Evolutionary conservation across 2,888 invertebrate species (phyloP).

Genomic region (Polyploca ridens): DNA sequence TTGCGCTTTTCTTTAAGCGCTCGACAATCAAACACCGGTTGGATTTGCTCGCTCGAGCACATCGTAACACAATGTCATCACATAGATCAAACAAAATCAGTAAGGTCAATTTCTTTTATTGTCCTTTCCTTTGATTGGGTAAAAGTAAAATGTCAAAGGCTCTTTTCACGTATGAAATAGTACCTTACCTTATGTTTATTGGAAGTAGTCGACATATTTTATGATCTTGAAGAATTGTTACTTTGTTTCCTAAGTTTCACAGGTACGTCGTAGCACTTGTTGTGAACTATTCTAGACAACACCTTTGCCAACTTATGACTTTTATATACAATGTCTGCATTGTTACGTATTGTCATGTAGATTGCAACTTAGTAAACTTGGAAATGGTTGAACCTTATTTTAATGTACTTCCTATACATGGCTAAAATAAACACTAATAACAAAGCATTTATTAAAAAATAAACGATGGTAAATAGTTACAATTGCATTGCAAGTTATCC

Average conservation of each 20-base stretch:
- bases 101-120: slow-evolving; percentile 28
- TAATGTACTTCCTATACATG: not conserved
- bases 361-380: not conserved
- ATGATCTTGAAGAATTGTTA: not conserved
- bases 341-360: not conserved
- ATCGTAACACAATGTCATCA: slow-evolving; percentile 14
- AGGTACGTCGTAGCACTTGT: not conserved
- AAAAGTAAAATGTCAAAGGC: slow-evolving; percentile 12
- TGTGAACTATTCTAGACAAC: not conserved
- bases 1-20: slow-evolving; percentile 4
- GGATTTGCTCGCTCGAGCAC: slow-evolving; percentile 10
- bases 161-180: not conserved
- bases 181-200: not conserved
- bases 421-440: not conserved
- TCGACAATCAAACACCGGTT: slow-evolving; percentile 10
- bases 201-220: not conserved
- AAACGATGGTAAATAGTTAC: too few relatives aligned
- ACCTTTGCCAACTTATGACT: not conserved
- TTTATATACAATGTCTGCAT: not conserved
- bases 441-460: too few relatives aligned
- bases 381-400: slow-evolving; percentile 4
- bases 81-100: slow-evolving; percentile 30
- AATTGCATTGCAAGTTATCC: not conserved
- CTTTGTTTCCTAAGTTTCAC: not conserved
- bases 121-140: slow-evolving; percentile 21